Conservation (phyloP, 2,888 invertebrate species). For the Ennomos erosarius region DNA sequence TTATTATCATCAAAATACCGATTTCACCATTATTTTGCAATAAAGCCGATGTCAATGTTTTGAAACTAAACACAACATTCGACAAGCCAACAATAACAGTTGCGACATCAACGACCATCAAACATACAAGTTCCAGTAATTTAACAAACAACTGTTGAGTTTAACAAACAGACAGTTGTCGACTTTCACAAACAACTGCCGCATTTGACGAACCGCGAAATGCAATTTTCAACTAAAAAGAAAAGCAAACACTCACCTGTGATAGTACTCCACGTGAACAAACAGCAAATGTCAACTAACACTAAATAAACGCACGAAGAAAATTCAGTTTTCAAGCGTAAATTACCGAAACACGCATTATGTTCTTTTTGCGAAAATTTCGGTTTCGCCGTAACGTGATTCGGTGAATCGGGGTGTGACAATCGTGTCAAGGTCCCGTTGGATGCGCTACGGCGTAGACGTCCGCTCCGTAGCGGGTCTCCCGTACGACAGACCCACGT, state of each 20-base stretch:
- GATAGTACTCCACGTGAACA: slow-evolving; percentile 51
- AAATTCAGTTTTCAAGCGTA: slow-evolving; percentile 19
- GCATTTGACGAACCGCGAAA: slow-evolving; percentile 22
- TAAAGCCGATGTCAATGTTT: neutral
- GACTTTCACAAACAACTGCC: slow-evolving; percentile 20
- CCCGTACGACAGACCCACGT: slow-evolving; percentile 79
- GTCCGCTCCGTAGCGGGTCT: slow-evolving; percentile 78
- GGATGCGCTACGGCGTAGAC: slow-evolving; percentile 68
- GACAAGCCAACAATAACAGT: slow-evolving; percentile 5
- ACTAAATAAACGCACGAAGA: slow-evolving; percentile 54
- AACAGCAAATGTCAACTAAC: slow-evolving; percentile 54
- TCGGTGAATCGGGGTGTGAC: slow-evolving; percentile 67
- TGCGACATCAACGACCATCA: neutral
- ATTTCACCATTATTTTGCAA: neutral
- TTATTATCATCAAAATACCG: too few relatives aligned
- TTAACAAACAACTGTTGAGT: slow-evolving; percentile 26
- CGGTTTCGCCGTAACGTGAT: slow-evolving; percentile 33
- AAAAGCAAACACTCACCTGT: slow-evolving; percentile 54
- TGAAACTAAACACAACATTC: slow-evolving; percentile 5
- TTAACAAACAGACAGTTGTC: slow-evolving; percentile 9
- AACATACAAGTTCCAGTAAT: neutral
- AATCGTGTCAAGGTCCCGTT: slow-evolving; percentile 75
- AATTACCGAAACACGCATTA: slow-evolving; percentile 7
- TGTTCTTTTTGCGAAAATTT: slow-evolving; percentile 23
- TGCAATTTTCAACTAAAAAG: slow-evolving; percentile 12